Conservation (phyloP, 1,140 invertebrate genomes). For the Drosophila ohnishii region DNA sequence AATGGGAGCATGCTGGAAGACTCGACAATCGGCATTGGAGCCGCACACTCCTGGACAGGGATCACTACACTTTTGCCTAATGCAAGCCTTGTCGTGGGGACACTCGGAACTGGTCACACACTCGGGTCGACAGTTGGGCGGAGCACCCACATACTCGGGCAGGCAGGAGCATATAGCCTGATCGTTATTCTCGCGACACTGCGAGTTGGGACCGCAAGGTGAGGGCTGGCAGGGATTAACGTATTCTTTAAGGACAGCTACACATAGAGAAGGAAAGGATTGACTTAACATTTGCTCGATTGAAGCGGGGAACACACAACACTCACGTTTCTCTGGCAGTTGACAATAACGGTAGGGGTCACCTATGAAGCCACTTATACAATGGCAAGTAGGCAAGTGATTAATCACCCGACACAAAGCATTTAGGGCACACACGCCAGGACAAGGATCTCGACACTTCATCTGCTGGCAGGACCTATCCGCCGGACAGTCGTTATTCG, state of each 20-base stretch:
- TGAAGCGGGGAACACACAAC: background rate
- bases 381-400: conserved; percentile 89
- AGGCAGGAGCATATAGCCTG: conserved; percentile 90
- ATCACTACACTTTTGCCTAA: conserved; percentile 92
- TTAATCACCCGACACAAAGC: conserved; percentile 88
- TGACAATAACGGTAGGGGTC: conserved; percentile 86
- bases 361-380: conserved; percentile 87
- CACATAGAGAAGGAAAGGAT: background rate
- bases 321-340: conserved; percentile 84
- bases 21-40: conserved; percentile 89
- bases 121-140: conserved; percentile 89
- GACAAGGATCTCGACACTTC: conserved; percentile 91
- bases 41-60: conserved; percentile 92
- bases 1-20: conserved; percentile 89
- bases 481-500: conserved; percentile 88
- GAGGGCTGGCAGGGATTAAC: conserved; percentile 86
- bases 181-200: conserved; percentile 85
- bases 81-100: conserved; percentile 88
- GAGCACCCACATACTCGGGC: conserved; percentile 88
- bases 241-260: conserved; percentile 83
- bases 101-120: conserved; percentile 91
- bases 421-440: conserved; percentile 89
- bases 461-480: conserved; percentile 90
- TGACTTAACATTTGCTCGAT: conserved; percentile 86
- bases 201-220: conserved; percentile 86